These are phyloP conservation scores for Maniola hyperantus DNA, from an alignment of 2,888 invertebrate genomes.

Conservation along the genomic window DNA sequence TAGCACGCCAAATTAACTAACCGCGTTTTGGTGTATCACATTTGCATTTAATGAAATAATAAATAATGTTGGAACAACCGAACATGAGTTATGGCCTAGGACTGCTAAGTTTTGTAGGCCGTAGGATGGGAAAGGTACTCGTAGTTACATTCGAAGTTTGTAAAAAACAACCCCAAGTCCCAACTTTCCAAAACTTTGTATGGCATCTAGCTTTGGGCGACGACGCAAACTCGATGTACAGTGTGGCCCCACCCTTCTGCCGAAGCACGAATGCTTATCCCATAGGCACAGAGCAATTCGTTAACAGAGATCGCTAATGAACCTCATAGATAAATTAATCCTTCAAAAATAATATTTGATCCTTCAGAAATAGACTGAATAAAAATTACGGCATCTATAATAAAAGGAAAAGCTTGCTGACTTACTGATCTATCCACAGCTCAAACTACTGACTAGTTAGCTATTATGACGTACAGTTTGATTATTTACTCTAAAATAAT, in stretches of 20 bases:
- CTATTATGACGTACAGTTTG: no score
- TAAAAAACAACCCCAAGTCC: slow-evolving; percentile 6
- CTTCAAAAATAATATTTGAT: no score
- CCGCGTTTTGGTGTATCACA: not conserved
- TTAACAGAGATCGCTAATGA: not conserved
- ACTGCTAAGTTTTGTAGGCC: not conserved
- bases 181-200: not conserved
- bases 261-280: slow-evolving; percentile 16
- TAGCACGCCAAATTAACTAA: no score
- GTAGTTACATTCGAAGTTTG: not conserved
- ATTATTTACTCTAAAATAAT: no score
- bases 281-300: slow-evolving; percentile 16
- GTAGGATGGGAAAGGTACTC: not conserved
- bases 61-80: not conserved
- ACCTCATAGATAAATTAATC: no score
- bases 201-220: slow-evolving; percentile 8
- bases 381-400: no score
- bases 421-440: no score
- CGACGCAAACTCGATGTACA: slow-evolving; percentile 11
- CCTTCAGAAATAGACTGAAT: no score
- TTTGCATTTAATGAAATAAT: not conserved
- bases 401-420: no score
- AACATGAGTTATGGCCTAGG: not conserved
- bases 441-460: no score
- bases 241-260: slow-evolving; percentile 18